These are phyloP conservation scores for Drosophila siamana DNA, from an alignment of 2,888 invertebrate species.

Conservation along the genomic window DNA sequence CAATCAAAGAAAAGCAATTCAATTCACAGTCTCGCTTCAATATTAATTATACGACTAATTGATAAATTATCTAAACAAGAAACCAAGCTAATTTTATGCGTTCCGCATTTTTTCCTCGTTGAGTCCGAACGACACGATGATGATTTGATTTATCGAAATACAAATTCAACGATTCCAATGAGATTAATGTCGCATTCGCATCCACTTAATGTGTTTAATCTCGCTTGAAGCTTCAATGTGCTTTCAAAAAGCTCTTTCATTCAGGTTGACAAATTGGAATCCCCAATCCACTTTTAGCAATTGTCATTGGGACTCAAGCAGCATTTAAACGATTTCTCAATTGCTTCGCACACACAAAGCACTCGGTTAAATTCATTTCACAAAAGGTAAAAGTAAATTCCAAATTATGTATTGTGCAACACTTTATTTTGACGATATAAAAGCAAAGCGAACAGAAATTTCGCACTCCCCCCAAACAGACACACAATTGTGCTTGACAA, in stretches of 20 bases:
- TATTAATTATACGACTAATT: slow-evolving; percentile 21
- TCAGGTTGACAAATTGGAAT: slow-evolving; percentile 5
- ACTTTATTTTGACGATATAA: neutral
- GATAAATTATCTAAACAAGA: neutral
- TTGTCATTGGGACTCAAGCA: slow-evolving; percentile 1
- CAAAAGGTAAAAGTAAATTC: slow-evolving; percentile 4
- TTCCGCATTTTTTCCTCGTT: neutral
- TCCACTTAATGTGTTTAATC: slow-evolving; percentile 1
- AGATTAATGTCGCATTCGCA: neutral
- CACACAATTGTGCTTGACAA: slow-evolving; percentile 83
- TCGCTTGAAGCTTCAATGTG: slow-evolving; percentile 4
- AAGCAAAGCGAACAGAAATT: neutral
- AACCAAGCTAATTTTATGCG: slow-evolving; percentile 6
- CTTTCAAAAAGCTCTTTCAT: slow-evolving; percentile 1
- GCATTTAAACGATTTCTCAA: slow-evolving; percentile 11
- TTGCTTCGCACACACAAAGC: slow-evolving; percentile 3
- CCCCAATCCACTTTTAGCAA: neutral
- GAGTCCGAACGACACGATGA: neutral
- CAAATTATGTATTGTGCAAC: neutral
- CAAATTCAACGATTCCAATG: neutral
- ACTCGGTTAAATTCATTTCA: neutral
- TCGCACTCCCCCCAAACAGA: neutral
- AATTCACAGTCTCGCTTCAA: slow-evolving; percentile 62
- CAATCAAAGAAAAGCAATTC: slow-evolving; percentile 62
- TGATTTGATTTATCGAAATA: slow-evolving; percentile 7